Evolutionary conservation across 2,888 invertebrate species (phyloP).

Genomic region (Heterodera filipjevi): DNA sequence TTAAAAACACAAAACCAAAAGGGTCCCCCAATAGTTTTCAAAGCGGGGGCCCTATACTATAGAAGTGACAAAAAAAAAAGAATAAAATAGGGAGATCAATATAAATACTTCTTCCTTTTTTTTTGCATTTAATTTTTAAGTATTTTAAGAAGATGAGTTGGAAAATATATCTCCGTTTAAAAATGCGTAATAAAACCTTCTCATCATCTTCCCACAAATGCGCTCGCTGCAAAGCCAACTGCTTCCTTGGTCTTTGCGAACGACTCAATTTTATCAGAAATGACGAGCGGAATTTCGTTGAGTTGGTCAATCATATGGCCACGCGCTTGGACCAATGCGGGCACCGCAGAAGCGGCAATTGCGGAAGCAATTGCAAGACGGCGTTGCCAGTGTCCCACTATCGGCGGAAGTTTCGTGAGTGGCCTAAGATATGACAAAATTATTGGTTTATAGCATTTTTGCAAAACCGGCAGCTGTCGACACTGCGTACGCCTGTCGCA

Average conservation of each 20-base stretch:
- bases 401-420: constrained; percentile 99
- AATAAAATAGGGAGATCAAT: no score
- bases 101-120: no score
- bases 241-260: constrained; percentile 97
- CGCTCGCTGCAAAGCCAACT: constrained; percentile 85
- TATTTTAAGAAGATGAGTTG: no score
- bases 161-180: no score
- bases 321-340: constrained; percentile 94
- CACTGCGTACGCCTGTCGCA: constrained; percentile 94
- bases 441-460: background rate
- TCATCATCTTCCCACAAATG: constrained; percentile 97
- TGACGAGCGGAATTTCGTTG: constrained; percentile 92
- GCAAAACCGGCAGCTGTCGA: constrained; percentile 95
- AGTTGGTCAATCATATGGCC: constrained; percentile 79
- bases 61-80: no score
- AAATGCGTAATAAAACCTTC: constrained; percentile 74
- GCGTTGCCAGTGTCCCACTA: constrained; percentile 99
- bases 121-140: no score
- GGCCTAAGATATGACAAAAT: constrained; percentile 72
- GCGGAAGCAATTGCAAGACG: constrained; percentile 94
- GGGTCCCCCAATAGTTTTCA: no score
- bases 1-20: no score
- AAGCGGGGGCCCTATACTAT: no score
- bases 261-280: constrained; percentile 90
- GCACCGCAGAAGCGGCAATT: constrained; percentile 93